Conservation (phyloP, 1,140 invertebrate species). For the Musca vetustissima region DNA sequence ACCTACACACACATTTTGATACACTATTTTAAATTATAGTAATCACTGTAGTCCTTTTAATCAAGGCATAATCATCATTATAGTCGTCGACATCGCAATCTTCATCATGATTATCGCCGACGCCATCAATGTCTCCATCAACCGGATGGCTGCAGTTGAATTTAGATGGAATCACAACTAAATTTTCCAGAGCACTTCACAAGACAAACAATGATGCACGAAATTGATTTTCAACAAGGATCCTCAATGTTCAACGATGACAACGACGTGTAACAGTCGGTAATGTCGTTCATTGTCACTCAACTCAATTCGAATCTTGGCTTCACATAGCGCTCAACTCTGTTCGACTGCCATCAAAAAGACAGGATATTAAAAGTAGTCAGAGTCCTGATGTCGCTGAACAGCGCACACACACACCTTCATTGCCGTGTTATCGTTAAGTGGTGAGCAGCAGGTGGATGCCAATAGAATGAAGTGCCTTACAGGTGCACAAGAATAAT, state of each 20-base stretch:
- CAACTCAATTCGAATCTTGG: neutral
- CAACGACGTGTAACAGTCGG: constrained; percentile 12
- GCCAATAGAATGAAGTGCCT: too few relatives aligned
- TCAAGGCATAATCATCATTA: too few relatives aligned
- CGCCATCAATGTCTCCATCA: too few relatives aligned
- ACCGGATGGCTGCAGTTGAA: too few relatives aligned
- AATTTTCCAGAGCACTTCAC: constrained; percentile 55
- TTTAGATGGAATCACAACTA: constrained; percentile 6
- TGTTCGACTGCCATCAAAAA: constrained; percentile 1
- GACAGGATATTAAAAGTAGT: constrained; percentile 17
- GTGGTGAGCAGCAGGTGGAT: too few relatives aligned
- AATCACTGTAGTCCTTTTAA: too few relatives aligned
- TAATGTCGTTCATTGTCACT: constrained; percentile 4
- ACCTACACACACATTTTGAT: too few relatives aligned
- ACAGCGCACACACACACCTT: too few relatives aligned
- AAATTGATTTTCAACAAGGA: constrained; percentile 55
- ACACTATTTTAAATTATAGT: too few relatives aligned
- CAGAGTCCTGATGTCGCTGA: neutral
- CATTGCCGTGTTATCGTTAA: neutral
- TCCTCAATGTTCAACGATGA: neutral
- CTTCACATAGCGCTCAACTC: neutral
- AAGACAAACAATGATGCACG: constrained; percentile 54
- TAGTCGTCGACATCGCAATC: too few relatives aligned
- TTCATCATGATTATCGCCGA: too few relatives aligned
- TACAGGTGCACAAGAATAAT: too few relatives aligned